A percentile compares a stretch with the other conserved stretches of the same genome.
Conservation (phyloP, 2,888 invertebrate genomes). For the Chrysolina haemoptera region DNA sequence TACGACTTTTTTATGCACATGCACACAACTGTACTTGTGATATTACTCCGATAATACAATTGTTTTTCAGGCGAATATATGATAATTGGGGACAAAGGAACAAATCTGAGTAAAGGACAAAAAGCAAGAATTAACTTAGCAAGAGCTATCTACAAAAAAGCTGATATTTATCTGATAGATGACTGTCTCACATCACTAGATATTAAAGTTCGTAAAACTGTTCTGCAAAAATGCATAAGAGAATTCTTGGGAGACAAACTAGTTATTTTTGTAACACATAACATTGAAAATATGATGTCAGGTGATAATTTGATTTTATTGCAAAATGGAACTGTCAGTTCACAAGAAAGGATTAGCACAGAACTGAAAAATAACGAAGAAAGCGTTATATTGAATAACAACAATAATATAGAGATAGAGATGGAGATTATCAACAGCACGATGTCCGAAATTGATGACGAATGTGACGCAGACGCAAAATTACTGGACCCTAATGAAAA, state of each 20-base stretch:
- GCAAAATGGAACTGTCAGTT: slow-evolving; percentile 45
- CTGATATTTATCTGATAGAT: slow-evolving; percentile 83
- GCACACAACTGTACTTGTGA: too few species aligned
- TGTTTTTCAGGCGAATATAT: slow-evolving; percentile 77
- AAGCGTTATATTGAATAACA: background rate
- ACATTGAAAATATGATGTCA: slow-evolving; percentile 45
- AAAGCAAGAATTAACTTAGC: slow-evolving; percentile 84
- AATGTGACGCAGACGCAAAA: slow-evolving; percentile 26
- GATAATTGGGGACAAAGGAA: slow-evolving; percentile 84
- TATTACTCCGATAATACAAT: too few species aligned
- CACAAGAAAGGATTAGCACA: slow-evolving; percentile 26
- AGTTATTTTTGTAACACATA: slow-evolving; percentile 53
- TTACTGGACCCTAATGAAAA: slow-evolving; percentile 21
- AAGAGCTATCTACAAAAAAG: slow-evolving; percentile 80
- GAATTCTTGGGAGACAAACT: slow-evolving; percentile 55
- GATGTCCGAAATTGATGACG: slow-evolving; percentile 32
- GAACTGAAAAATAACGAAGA: slow-evolving; percentile 15
- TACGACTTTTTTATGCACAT: too few species aligned
- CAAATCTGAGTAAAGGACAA: slow-evolving; percentile 86
- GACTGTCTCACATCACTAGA: slow-evolving; percentile 88
- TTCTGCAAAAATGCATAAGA: slow-evolving; percentile 76
- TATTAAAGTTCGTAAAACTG: slow-evolving; percentile 78
- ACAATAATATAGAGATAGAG: background rate
- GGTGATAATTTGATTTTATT: slow-evolving; percentile 49
- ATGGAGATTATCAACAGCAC: slow-evolving; percentile 24